A percentile compares a stretch with the other conserved stretches of the same genome.
phyloP scores from a whole-genome alignment of 2,797 vertebrate species.

The Meda fulgida region DNA sequence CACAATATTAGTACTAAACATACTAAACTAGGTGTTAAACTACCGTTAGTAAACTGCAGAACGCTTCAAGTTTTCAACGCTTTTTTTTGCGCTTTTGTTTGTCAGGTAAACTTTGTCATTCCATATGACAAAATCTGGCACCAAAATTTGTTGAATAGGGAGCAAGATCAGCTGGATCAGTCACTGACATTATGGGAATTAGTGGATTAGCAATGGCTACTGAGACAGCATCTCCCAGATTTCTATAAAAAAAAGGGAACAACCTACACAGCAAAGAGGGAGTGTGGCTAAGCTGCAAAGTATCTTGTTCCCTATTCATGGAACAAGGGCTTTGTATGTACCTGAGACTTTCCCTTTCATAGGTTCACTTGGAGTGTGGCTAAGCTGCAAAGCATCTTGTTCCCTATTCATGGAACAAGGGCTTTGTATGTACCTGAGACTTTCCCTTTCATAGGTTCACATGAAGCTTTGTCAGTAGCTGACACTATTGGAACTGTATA shows the following conservation, averaged over 20 bases:
- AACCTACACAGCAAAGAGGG: not conserved
- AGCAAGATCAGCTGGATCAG: no score
- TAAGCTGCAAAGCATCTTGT: not conserved
- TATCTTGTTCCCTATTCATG: not conserved
- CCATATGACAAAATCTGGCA: no score
- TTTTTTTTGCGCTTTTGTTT: not conserved
- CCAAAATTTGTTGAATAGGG: no score
- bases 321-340: not conserved
- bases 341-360: not conserved
- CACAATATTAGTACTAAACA: no score
- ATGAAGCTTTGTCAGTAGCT: not conserved
- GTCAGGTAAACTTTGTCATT: no score
- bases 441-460: not conserved
- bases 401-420: not conserved
- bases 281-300: not conserved
- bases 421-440: not conserved
- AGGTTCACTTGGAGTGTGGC: not conserved
- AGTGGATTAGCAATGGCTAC: not conserved
- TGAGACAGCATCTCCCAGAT: not conserved
- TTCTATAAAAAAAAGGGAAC: not conserved
- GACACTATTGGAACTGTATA: not conserved
- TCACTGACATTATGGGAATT: no score
- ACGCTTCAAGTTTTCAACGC: no score
- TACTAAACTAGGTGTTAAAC: no score
- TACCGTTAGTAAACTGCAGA: no score